Percentiles rank a stretch among this genome's conserved stretches.
Evolutionary conservation across 2,797 vertebrate genomes (phyloP).

Genomic region (Dendrocincla fuliginosa): DNA sequence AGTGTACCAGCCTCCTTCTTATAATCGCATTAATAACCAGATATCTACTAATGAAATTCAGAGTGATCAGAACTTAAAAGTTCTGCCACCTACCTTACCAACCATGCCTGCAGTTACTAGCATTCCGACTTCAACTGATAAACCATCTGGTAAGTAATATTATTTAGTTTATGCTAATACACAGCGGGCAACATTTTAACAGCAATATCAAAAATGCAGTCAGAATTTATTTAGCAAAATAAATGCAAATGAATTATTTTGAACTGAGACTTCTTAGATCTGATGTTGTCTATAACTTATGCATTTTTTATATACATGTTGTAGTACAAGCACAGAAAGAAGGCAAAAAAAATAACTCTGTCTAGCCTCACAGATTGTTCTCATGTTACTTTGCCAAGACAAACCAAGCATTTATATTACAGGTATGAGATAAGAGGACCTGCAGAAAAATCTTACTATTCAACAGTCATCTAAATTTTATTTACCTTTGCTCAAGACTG

Average conservation of each 20-base stretch:
- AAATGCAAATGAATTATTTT: not conserved
- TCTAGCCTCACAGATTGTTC: not conserved
- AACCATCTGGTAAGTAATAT: slow-evolving; percentile 90
- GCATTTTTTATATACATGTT: not conserved
- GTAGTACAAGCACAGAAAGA: not conserved
- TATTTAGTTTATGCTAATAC: not conserved
- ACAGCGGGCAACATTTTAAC: not conserved
- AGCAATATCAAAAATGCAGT: not conserved
- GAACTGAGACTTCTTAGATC: not conserved
- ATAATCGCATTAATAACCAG: slow-evolving; percentile 87
- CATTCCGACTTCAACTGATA: slow-evolving; percentile 89
- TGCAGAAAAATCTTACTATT: not conserved
- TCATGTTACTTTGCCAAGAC: not conserved
- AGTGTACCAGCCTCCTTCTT: slow-evolving; percentile 84
- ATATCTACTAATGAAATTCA: slow-evolving; percentile 97
- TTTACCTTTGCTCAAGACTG: not conserved
- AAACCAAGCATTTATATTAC: not conserved
- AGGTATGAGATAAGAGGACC: not conserved
- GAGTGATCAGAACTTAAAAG: slow-evolving; percentile 92
- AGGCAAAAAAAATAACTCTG: not conserved
- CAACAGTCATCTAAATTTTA: not conserved
- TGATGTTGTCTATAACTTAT: not conserved
- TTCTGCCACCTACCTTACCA: slow-evolving; percentile 83
- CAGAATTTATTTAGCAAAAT: not conserved
- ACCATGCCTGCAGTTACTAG: slow-evolving; percentile 93